A percentile compares a stretch with the other conserved stretches of the same genome.
These are phyloP conservation scores for Tridacna gigas DNA, from an alignment of 2,888 invertebrate genomes.

Conservation along the genomic window DNA sequence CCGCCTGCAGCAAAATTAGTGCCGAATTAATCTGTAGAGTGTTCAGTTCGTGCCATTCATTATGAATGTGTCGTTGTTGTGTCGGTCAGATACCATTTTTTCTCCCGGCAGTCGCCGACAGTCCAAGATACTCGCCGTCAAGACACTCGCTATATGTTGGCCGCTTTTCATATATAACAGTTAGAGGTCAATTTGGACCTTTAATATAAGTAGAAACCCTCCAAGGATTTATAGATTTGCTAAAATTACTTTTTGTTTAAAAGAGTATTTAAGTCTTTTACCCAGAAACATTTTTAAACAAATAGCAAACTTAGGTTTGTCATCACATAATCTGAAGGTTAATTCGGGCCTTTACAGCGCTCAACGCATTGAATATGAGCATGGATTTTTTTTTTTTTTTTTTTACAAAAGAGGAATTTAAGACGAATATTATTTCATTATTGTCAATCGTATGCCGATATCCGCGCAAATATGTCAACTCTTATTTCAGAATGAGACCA, in stretches of 20 bases:
- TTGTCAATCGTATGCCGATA: not conserved
- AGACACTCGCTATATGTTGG: not conserved
- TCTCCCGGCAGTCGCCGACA: not conserved
- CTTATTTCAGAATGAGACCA: not conserved
- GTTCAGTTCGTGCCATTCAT: no score
- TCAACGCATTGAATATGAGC: not conserved
- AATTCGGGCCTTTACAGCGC: not conserved
- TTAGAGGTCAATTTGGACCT: not conserved
- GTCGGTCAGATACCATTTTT: no score
- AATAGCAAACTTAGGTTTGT: not conserved
- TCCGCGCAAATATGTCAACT: not conserved
- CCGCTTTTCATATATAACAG: not conserved
- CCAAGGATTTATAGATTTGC: not conserved
- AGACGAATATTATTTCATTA: conserved; percentile 3
- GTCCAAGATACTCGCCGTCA: not conserved
- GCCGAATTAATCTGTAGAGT: no score
- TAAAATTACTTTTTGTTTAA: not conserved
- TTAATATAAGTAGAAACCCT: no score
- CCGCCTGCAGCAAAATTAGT: no score
- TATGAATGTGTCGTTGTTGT: no score
- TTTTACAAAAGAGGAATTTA: not conserved
- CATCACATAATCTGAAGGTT: not conserved
- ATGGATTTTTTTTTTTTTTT: no score
- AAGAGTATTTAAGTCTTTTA: not conserved
- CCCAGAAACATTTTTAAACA: not conserved